Percentiles rank a stretch among this genome's conserved stretches.
phyloP scores from a whole-genome alignment of 2,113 vertebrate species.

The Mystacornis crossleyi region DNA sequence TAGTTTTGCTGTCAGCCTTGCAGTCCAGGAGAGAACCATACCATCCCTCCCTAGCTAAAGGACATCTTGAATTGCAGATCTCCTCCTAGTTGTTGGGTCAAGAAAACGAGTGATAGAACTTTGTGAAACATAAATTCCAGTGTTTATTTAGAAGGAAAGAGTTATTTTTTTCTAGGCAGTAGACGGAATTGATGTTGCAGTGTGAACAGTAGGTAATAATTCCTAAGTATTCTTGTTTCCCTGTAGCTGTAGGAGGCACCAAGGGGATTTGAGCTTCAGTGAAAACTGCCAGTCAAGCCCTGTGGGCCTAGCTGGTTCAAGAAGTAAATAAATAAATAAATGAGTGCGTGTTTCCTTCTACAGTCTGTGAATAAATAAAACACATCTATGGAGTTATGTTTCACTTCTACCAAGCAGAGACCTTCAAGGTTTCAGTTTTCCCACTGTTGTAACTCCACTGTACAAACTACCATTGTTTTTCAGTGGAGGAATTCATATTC shows the following conservation, averaged over 20 bases:
- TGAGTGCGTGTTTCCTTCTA: background rate
- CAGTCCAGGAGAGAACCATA: background rate
- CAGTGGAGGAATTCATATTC: background rate
- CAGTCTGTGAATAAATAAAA: background rate
- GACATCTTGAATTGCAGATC: background rate
- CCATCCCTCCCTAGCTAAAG: background rate
- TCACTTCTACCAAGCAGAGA: background rate
- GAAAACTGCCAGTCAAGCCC: background rate
- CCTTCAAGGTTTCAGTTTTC: background rate
- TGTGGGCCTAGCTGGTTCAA: background rate
- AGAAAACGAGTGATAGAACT: background rate
- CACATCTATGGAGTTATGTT: background rate
- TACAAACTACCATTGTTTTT: background rate
- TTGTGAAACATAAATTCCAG: background rate
- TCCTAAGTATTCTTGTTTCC: background rate
- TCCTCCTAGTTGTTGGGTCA: background rate
- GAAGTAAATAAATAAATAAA: background rate
- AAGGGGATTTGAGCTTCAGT: background rate
- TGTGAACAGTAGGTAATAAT: background rate
- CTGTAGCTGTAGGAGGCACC: background rate
- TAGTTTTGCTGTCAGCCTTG: background rate
- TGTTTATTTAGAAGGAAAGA: background rate
- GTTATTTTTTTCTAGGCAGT: background rate
- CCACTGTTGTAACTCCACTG: background rate
- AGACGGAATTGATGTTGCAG: background rate